Base-by-base conservation (phyloP, 1,140 invertebrate species). In the Conus ventricosus region DNA sequence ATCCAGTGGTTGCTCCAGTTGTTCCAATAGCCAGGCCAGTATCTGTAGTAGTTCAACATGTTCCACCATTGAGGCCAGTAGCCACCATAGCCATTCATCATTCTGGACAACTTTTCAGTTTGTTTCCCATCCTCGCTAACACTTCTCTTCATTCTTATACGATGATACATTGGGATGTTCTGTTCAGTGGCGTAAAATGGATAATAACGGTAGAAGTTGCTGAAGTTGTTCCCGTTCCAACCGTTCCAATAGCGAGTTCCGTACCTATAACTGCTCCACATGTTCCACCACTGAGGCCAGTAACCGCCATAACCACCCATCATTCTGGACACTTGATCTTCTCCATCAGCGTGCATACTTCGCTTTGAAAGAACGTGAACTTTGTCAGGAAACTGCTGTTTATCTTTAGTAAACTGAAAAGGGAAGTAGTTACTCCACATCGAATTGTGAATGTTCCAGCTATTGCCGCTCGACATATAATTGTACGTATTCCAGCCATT, bases 1-100 rank as follows among this genome's bases (percentile, higher is more conserved):
- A 81, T 51, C 78, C 20, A 25, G 27, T 81, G 7, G n/a, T 81
- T 85, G 20, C 15, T 60, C 71, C 71, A 51, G 27, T 53, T 51
- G 53, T 83, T 83, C 51, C 81, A 55, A 25, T 78, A 78, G 7
- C 55, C 23, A 83, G 60, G 84, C 84, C 84, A 85, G 84, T 85
- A 71, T 85, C 84, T 85, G 60, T 63, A 67, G 55, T 25, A 17
- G 57, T 39, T 67, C n/a, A 1, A 85, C 57, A 67, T 67, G 81
- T 83, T 83, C 81, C 81, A 83, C 57, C 63, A 71, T 20, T 71
- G 84, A 71, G 84, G 84, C 84, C 84, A 85, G 84, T 85, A 85
- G 57, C 60, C 84, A 0, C 63, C 57, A 53, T 85, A 85, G n/a
- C 84, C 84, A 67, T 60, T 60, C 84, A 85, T 85, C 84, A 85